Conservation (phyloP, 2,888 invertebrate genomes). For the Melinaea marsaeus region DNA sequence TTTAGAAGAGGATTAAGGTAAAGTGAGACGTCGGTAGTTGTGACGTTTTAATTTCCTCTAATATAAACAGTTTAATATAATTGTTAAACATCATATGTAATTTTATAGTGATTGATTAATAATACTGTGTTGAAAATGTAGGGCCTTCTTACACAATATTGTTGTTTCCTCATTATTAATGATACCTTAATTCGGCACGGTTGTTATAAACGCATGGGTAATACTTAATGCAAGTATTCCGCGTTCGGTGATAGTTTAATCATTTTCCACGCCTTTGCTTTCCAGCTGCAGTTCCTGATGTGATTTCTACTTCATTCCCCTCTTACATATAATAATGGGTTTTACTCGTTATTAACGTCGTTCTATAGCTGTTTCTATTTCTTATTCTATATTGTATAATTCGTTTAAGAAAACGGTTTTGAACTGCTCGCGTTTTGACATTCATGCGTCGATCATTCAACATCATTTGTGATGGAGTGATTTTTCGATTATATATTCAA, state of each 20-base stretch:
- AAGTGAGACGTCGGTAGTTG: too few relatives aligned
- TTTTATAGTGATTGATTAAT: constrained; percentile 34
- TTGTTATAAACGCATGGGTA: constrained; percentile 36
- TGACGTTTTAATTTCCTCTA: too few relatives aligned
- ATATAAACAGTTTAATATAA: constrained; percentile 27
- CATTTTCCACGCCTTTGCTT: constrained; percentile 35
- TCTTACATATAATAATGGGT: constrained; percentile 23
- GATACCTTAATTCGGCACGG: constrained; percentile 40
- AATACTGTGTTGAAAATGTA: constrained; percentile 52
- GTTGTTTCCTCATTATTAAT: constrained; percentile 44
- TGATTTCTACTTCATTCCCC: constrained; percentile 14
- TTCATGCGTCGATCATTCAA: neutral
- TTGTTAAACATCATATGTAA: constrained; percentile 41
- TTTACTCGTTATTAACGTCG: constrained; percentile 16
- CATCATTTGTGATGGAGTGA: neutral
- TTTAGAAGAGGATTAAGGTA: too few relatives aligned
- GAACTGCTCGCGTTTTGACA: too few relatives aligned
- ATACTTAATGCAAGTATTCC: constrained; percentile 38
- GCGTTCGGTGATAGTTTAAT: constrained; percentile 37
- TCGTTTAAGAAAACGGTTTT: neutral
- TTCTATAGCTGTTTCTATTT: neutral
- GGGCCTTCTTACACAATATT: constrained; percentile 43
- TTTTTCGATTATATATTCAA: neutral
- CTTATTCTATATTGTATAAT: neutral
- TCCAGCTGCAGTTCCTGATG: constrained; percentile 33